Evolutionary conservation across 1,140 invertebrate genomes (phyloP).

Genomic region (Polyergus mexicanus): DNA sequence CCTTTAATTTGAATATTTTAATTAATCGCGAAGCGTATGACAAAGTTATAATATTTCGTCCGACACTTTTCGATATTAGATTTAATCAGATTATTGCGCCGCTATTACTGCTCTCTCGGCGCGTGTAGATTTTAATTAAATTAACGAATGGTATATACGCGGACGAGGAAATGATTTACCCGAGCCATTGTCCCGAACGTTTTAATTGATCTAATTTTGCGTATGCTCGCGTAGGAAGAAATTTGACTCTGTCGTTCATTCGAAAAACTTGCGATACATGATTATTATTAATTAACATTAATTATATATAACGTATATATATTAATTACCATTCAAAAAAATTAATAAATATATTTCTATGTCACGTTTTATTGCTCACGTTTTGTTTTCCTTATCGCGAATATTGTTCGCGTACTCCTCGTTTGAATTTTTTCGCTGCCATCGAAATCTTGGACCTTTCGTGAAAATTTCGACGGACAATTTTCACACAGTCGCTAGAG

Average conservation of each 20-base stretch:
- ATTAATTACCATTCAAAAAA: conserved; percentile 9
- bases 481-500: neutral
- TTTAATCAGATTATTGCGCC: conserved; percentile 39
- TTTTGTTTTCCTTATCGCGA: neutral
- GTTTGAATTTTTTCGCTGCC: neutral
- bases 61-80: conserved; percentile 28
- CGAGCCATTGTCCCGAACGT: neutral
- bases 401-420: neutral
- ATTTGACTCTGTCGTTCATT: neutral
- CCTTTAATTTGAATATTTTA: conserved; percentile 40
- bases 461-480: neutral
- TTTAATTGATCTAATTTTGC: conserved; percentile 41
- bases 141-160: conserved; percentile 13
- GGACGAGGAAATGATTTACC: conserved; percentile 15
- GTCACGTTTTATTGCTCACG: neutral
- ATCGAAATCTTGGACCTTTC: neutral
- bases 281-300: neutral
- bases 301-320: neutral
- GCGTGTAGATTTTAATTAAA: conserved; percentile 46
- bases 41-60: conserved; percentile 26
- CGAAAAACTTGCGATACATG: neutral
- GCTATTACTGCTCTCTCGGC: neutral
- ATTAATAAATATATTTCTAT: conserved; percentile 10
- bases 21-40: conserved; percentile 7
- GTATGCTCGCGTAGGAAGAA: conserved; percentile 18